Conservation (phyloP, 2,888 invertebrate species). For the Drosophila diplacantha region DNA sequence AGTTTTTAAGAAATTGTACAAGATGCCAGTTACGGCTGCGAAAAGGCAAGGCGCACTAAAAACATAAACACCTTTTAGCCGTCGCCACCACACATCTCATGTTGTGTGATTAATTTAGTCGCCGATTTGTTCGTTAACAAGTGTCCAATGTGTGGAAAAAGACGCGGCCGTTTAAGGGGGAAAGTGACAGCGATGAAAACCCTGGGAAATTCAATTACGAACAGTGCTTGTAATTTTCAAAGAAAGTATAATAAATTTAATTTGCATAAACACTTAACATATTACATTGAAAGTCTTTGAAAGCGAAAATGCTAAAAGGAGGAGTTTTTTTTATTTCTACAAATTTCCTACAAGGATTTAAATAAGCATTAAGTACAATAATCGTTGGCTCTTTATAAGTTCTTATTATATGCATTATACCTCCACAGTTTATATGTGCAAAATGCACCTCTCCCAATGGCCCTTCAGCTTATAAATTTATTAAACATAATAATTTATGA, state of each 20-base stretch:
- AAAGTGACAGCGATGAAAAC: slow-evolving; percentile 27
- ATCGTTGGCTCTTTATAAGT: slow-evolving; percentile 1
- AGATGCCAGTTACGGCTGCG: slow-evolving; percentile 53
- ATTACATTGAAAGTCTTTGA: not conserved
- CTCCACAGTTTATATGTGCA: slow-evolving; percentile 1
- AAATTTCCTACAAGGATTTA: not conserved
- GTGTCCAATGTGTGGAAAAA: slow-evolving; percentile 35
- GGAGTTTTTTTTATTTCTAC: not conserved
- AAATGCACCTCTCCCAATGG: slow-evolving; percentile 9
- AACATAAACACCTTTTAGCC: slow-evolving; percentile 37
- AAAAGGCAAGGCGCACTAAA: slow-evolving; percentile 24
- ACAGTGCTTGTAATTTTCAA: not conserved
- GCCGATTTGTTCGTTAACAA: slow-evolving; percentile 49
- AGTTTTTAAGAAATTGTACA: slow-evolving; percentile 67
- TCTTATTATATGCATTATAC: slow-evolving; percentile 8
- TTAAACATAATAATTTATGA: slow-evolving; percentile 69
- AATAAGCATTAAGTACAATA: slow-evolving; percentile 2
- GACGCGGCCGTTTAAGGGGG: slow-evolving; percentile 28
- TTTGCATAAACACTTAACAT: not conserved
- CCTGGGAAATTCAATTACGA: slow-evolving; percentile 20
- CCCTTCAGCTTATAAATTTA: slow-evolving; percentile 39
- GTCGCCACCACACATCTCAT: slow-evolving; percentile 44
- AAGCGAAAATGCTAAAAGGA: not conserved
- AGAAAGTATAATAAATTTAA: slow-evolving; percentile 10
- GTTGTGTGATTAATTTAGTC: slow-evolving; percentile 46